phyloP scores from a whole-genome alignment of 2,888 invertebrate species.

The Liposcelis brunnea region DNA sequence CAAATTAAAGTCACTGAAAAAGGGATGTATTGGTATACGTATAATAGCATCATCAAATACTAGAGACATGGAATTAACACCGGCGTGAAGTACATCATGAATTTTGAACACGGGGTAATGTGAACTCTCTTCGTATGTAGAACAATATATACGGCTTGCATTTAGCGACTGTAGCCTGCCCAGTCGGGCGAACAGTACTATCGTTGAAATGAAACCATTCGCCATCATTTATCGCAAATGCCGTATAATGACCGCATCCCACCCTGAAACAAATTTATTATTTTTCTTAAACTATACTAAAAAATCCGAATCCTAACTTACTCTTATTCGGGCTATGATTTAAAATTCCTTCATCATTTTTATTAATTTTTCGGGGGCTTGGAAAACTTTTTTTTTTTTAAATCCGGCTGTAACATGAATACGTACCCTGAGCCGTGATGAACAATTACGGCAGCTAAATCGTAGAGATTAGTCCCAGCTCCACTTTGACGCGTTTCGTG shows the following conservation, averaged over 20 bases:
- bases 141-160: slow-evolving; percentile 76
- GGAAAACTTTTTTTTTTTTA: too few relatives aligned
- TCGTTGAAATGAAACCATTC: slow-evolving; percentile 81
- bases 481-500: slow-evolving; percentile 46
- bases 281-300: slow-evolving; percentile 6
- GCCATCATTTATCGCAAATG: slow-evolving; percentile 58
- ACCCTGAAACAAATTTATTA: slow-evolving; percentile 35
- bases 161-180: slow-evolving; percentile 45
- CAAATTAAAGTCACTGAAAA: too few relatives aligned
- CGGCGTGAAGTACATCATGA: slow-evolving; percentile 3
- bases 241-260: slow-evolving; percentile 71
- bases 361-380: too few relatives aligned
- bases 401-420: too few relatives aligned
- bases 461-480: slow-evolving; percentile 48
- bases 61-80: too few relatives aligned
- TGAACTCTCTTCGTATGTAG: slow-evolving; percentile 53
- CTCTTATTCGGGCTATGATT: too few relatives aligned
- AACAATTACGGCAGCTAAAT: slow-evolving; percentile 63
- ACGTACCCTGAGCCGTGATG: slow-evolving; percentile 56
- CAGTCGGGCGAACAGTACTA: slow-evolving; percentile 55
- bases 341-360: too few relatives aligned
- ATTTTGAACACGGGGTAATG: slow-evolving; percentile 22
- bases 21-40: too few relatives aligned
- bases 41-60: too few relatives aligned
- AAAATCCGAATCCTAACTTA: too few relatives aligned